Conservation (phyloP, 1,140 invertebrate genomes). For the Drosophila asahinai region DNA sequence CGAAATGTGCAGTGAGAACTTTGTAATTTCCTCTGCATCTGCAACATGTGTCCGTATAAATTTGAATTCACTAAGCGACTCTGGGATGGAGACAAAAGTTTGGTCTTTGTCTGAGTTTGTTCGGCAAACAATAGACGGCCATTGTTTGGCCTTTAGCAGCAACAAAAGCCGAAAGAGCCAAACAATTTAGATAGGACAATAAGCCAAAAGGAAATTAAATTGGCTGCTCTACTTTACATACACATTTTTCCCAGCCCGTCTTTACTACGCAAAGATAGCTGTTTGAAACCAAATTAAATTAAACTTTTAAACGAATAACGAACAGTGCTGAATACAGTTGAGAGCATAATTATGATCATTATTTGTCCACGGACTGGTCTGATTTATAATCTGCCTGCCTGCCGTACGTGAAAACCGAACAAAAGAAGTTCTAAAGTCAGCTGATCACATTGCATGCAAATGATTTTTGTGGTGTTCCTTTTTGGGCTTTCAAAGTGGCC, state of each 20-base stretch:
- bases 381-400: constrained; percentile 22
- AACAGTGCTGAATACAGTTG: neutral
- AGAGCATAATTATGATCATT: constrained; percentile 47
- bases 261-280: constrained; percentile 42
- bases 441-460: constrained; percentile 23
- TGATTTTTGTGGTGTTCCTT: neutral
- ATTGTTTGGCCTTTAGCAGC: constrained; percentile 81
- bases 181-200: constrained; percentile 76
- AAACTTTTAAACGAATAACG: constrained; percentile 23
- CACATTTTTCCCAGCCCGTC: constrained; percentile 5
- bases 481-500: neutral
- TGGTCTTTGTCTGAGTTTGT: constrained; percentile 59
- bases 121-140: constrained; percentile 67
- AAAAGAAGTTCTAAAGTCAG: constrained; percentile 16
- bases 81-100: constrained; percentile 52
- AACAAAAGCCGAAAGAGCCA: constrained; percentile 66
- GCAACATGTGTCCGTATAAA: constrained; percentile 40
- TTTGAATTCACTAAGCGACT: constrained; percentile 52
- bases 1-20: constrained; percentile 62
- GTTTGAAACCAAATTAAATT: constrained; percentile 49
- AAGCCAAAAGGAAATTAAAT: constrained; percentile 68
- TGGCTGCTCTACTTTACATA: constrained; percentile 35
- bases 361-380: constrained; percentile 12
- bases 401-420: neutral
- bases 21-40: constrained; percentile 77